Percentiles rank a stretch among this genome's conserved stretches.
phyloP scores from a whole-genome alignment of 2,888 invertebrate species.

The Cremastinae sp. region DNA sequence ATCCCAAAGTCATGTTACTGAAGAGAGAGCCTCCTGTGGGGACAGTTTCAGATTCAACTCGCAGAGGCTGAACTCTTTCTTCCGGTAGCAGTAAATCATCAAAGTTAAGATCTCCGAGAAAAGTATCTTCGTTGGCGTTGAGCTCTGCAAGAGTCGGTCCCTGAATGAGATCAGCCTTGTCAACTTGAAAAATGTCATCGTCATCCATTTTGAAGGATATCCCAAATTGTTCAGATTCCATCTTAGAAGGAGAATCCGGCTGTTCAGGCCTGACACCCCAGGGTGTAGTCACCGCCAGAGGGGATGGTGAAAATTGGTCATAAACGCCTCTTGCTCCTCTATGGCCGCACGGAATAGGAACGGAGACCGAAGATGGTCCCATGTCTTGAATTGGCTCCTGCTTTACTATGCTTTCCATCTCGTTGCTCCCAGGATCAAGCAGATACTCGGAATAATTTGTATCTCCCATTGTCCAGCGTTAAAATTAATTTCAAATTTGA shows the following conservation, averaged over 20 bases:
- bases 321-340: constrained; percentile 73
- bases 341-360: constrained; percentile 78
- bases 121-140: constrained; percentile 91
- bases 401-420: constrained; percentile 72
- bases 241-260: constrained; percentile 72
- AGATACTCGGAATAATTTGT: constrained; percentile 71
- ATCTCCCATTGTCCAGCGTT: constrained; percentile 70
- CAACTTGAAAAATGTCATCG: constrained; percentile 94
- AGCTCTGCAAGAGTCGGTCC: constrained; percentile 92
- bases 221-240: constrained; percentile 74
- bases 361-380: constrained; percentile 76
- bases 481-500: neutral
- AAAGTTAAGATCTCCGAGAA: constrained; percentile 92
- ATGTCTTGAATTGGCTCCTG: constrained; percentile 74
- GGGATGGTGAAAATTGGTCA: constrained; percentile 78
- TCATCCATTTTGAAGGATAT: constrained; percentile 90
- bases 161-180: constrained; percentile 92
- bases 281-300: constrained; percentile 70
- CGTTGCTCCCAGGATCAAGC: constrained; percentile 66
- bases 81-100: constrained; percentile 90
- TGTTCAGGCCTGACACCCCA: constrained; percentile 82
- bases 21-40: constrained; percentile 67
- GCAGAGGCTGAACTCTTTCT: constrained; percentile 80
- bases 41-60: constrained; percentile 62
- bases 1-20: constrained; percentile 63